Percentiles rank a stretch among this genome's conserved stretches.
Evolutionary conservation across 2,113 vertebrate genomes (phyloP).

Genomic region (Colossoma macropomum): DNA sequence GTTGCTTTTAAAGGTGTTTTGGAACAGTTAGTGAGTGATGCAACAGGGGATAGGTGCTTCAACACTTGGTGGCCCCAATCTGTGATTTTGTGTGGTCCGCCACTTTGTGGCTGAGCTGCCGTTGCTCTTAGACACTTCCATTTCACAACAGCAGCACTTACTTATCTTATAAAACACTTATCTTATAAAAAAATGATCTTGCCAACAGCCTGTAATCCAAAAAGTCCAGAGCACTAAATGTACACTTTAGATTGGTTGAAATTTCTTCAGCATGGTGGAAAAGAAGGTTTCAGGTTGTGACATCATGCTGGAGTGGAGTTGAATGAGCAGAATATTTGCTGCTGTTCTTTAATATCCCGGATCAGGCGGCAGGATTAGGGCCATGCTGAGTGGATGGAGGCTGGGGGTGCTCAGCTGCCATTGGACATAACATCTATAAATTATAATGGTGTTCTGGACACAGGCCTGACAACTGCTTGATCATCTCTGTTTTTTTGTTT

Average conservation of each 20-base stretch:
- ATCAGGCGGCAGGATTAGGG: conserved; percentile 31
- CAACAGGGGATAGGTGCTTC: too few species aligned
- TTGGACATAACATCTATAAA: conserved; percentile 77
- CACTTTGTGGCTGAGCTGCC: too few species aligned
- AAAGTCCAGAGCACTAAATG: not conserved
- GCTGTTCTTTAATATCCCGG: not conserved
- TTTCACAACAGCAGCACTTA: too few species aligned
- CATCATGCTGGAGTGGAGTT: conserved; percentile 6
- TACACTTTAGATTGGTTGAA: not conserved
- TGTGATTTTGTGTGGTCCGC: too few species aligned
- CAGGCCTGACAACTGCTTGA: conserved; percentile 39
- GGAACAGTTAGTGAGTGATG: too few species aligned
- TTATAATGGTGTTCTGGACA: conserved; percentile 78
- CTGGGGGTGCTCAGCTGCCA: conserved; percentile 72
- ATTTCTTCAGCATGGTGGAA: not conserved
- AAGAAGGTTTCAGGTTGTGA: conserved; percentile 11
- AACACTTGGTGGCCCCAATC: too few species aligned
- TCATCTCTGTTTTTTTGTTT: too few species aligned
- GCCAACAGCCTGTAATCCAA: not conserved
- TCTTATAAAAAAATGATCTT: not conserved
- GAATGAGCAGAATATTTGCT: conserved; percentile 30
- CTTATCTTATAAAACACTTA: not conserved
- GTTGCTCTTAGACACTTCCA: too few species aligned
- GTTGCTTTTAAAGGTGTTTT: too few species aligned
- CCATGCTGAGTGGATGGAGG: conserved; percentile 59